These are phyloP conservation scores for Apotomis capreana DNA, from an alignment of 2,888 invertebrate species.

Conservation along the genomic window DNA sequence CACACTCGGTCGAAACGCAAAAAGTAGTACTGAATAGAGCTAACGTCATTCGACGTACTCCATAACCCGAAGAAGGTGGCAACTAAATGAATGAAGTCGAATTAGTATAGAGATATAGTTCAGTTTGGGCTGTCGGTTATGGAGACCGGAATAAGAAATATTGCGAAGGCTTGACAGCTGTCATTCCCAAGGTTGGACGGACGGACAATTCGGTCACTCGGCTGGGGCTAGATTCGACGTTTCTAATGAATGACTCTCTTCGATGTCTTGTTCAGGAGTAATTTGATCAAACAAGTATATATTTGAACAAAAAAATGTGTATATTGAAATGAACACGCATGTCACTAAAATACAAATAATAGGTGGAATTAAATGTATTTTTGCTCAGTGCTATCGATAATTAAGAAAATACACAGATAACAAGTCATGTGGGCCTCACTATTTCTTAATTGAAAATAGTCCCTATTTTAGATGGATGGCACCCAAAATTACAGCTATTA, in stretches of 20 bases:
- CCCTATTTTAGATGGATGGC: too few species aligned
- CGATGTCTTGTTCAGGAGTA: too few species aligned
- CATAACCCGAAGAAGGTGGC: neutral
- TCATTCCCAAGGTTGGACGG: conserved; percentile 49
- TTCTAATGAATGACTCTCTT: neutral
- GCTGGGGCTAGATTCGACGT: conserved; percentile 39
- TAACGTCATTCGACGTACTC: conserved; percentile 45
- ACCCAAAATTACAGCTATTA: too few species aligned
- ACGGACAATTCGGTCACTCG: conserved; percentile 45
- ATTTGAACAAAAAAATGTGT: too few species aligned
- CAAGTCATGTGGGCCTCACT: too few species aligned
- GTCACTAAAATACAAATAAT: too few species aligned
- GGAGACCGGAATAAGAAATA: conserved; percentile 22
- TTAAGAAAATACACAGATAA: too few species aligned
- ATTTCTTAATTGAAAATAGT: too few species aligned
- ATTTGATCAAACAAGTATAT: too few species aligned
- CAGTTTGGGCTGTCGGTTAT: neutral
- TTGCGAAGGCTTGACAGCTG: conserved; percentile 47
- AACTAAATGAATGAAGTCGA: neutral
- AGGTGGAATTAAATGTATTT: too few species aligned
- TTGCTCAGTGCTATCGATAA: too few species aligned
- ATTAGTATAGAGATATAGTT: conserved; percentile 15
- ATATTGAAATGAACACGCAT: too few species aligned
- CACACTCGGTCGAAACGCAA: conserved; percentile 26
- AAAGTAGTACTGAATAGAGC: conserved; percentile 29